Evolutionary conservation across 2,888 invertebrate genomes (phyloP), one percentile per base, ranked within the genome.

Genomic region (Cheilosia vernalis): DNA sequence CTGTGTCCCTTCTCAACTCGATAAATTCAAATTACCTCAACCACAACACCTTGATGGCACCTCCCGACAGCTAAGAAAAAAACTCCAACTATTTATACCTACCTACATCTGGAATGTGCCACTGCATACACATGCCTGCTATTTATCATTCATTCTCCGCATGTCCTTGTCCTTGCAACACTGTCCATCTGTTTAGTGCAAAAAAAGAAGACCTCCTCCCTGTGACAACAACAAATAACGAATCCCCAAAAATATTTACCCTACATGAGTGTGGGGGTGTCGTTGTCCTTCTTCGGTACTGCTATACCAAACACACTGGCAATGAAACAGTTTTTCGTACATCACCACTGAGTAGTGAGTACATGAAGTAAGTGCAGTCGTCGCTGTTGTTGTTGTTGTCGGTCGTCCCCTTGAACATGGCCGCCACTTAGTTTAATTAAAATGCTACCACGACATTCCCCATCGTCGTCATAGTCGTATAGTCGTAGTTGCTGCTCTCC

Each of bases 401-500:
- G 37, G 37, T 37, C 10, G 44, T 47, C 51, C 85, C 76, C 76
- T 85, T 77, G 73, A 85, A 81, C 76, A 76, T 77, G 85, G 85
- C 76, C 81, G 64, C 85, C 85, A 85, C 85, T 85, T 85, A 85
- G 85, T 85, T 85, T 81, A 85, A 85, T 85, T 85, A 85, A 85
- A 81, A 85, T 67, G 67, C 80, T 76, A 81, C 85, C 79, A 80
- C 80, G 67, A 61, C 63, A 61, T 60, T 66, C 60, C 53, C 72
- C 58, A 67, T 19, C 63, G 40, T 33, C 37, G 13, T 5, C 49
- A 2, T 44, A 37, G 13, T 49, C 60, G 7, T 33, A 2, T 44
- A 37, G 13, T 49, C 60, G 7, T 33, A 5, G 19, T 33, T n/a
- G 49, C 21, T 10, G 40, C 60, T 61, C 70, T 72, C 42, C 81